Conservation (phyloP, 2,113 vertebrate species). For the Helogale parvula region DNA sequence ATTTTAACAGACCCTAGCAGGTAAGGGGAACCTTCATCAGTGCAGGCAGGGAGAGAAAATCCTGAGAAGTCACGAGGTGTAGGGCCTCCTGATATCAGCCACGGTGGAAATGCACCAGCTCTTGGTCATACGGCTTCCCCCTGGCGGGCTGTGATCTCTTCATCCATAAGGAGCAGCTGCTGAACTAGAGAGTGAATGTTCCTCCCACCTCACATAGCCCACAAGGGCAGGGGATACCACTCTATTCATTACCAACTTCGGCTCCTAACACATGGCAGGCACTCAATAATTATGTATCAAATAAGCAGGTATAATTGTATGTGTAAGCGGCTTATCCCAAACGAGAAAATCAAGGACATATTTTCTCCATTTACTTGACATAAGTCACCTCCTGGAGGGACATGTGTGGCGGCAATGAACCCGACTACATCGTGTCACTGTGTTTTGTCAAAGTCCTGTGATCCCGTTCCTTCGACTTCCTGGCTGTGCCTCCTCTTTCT, state of each 20-base stretch:
- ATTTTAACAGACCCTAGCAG: background rate
- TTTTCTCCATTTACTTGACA: slow-evolving; percentile 18
- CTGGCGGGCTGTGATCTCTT: background rate
- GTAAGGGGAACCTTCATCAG: background rate
- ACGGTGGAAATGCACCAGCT: background rate
- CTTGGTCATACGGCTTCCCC: background rate
- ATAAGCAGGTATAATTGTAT: slow-evolving; percentile 51
- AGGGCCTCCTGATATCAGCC: background rate
- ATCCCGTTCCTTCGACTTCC: background rate
- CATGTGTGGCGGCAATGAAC: background rate
- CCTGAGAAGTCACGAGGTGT: background rate
- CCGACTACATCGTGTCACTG: background rate
- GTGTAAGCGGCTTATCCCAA: slow-evolving; percentile 54
- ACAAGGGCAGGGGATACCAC: background rate
- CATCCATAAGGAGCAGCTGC: background rate
- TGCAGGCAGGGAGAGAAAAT: background rate
- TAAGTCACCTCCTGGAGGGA: slow-evolving; percentile 26
- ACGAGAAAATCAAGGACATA: slow-evolving; percentile 51
- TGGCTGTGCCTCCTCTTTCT: background rate
- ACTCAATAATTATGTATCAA: slow-evolving; percentile 71
- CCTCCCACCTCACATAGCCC: slow-evolving; percentile 8
- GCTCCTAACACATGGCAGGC: slow-evolving; percentile 37
- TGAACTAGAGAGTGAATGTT: background rate
- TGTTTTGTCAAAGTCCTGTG: slow-evolving; percentile 35
- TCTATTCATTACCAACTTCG: slow-evolving; percentile 35